These are phyloP conservation scores for Cydia pomonella DNA, from an alignment of 1,140 invertebrate species.

Conservation along the genomic window DNA sequence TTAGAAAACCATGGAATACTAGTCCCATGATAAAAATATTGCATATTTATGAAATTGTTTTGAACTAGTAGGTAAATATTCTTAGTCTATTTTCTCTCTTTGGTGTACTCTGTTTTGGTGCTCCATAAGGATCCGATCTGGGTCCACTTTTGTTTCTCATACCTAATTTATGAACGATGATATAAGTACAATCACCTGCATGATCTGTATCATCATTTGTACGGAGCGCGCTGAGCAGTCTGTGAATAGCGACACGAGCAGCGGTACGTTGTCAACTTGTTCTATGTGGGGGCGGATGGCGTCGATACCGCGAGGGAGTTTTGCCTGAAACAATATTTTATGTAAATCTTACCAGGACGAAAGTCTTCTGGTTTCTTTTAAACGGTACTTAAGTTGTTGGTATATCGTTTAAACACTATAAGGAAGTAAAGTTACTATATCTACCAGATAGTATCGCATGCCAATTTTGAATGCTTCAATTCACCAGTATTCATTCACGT, in stretches of 20 bases:
- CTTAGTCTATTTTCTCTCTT: background rate
- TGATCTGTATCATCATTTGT: conserved; percentile 94
- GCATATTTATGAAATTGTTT: background rate
- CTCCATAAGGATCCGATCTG: background rate
- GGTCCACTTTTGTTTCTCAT: background rate
- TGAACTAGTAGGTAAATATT: background rate
- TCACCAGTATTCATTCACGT: too few species aligned
- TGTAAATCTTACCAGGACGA: conserved; percentile 72
- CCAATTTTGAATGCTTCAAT: too few species aligned
- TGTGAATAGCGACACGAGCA: conserved; percentile 97
- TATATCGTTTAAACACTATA: too few species aligned
- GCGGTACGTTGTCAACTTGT: conserved; percentile 97
- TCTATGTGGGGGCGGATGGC: conserved; percentile 98
- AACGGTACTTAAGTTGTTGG: too few species aligned
- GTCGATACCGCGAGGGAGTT: conserved; percentile 97
- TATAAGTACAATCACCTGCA: conserved; percentile 84
- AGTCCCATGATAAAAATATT: background rate
- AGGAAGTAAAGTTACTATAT: too few species aligned
- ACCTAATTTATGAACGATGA: background rate
- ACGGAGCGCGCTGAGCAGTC: conserved; percentile 96
- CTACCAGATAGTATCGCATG: too few species aligned
- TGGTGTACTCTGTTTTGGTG: background rate
- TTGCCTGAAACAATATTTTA: conserved; percentile 83
- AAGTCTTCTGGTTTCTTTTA: too few species aligned
- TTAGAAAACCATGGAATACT: too few species aligned